Base-by-base conservation (phyloP, 2,113 vertebrate genomes). In the Sylvietta virens region DNA sequence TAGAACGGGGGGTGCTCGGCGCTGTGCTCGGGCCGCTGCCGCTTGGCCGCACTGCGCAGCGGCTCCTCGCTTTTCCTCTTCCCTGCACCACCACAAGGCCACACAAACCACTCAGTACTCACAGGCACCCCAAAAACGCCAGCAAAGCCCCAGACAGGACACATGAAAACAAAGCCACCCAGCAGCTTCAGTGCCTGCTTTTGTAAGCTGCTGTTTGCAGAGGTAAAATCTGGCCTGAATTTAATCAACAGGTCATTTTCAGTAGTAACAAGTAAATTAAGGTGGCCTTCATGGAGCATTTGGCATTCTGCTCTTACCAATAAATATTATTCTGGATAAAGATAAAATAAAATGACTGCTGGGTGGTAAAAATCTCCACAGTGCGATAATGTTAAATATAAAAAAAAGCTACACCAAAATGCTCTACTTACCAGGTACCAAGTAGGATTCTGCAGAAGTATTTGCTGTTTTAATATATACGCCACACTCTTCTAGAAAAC, bases 1-100 rank as follows among this genome's bases (percentile, higher is more conserved):
- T 99, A 99, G 93, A 99, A 99, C 0, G 99, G 97, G 22, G 99
- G 99, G 30, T 99, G 99, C 70, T 99, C 99, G 42, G 98, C 62
- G 18, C 97, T 98, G 37, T 56, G 90, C 2, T 99, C 99, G 0
- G 88, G 80, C 92, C 98, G 99, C 28, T 98, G 98, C 64, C 98
- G 98, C 98, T 99, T 99, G 76, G 98, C 67, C 4, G 95, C 13
- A 6, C 96, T 97, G 6, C 97, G 97, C 17, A 96, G 85, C 14
- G 98, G 93, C 65, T 99, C 99, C 11, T 95, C 97, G 0, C 90
- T 94, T 95, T 98, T 99, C 89, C 99, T 98, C 95, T 99, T 99
- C 33, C 98, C 99, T 99, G 95, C 53, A 92, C 89, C 31, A 95
- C n/a, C 70, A 69, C 21, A 28, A 13, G 9, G 18, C 35, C 60